Evolutionary conservation across 2,113 vertebrate genomes (phyloP).

Genomic region (Serilophus lunatus): DNA sequence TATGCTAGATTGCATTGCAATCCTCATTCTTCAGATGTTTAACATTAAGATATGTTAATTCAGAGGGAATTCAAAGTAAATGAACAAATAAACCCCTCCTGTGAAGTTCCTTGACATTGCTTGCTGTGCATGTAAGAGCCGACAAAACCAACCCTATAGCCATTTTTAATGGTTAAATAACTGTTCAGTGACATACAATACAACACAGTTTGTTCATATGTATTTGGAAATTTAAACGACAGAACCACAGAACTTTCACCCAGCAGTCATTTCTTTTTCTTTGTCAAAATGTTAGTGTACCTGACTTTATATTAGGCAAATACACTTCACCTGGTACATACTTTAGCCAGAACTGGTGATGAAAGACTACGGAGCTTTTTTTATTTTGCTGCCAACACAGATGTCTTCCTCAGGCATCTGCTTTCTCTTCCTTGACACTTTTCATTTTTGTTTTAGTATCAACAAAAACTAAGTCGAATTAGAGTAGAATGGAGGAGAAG

Average conservation of each 20-base stretch:
- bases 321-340: neutral
- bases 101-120: neutral
- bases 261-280: neutral
- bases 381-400: neutral
- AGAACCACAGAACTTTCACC: neutral
- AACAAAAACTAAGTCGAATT: neutral
- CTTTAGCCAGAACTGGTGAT: neutral
- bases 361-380: neutral
- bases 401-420: neutral
- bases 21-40: neutral
- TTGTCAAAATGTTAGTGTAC: neutral
- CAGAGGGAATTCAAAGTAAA: neutral
- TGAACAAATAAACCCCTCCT: fast-evolving
- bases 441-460: neutral
- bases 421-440: neutral
- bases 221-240: neutral
- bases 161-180: neutral
- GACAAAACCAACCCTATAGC: neutral
- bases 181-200: neutral
- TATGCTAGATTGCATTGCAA: neutral
- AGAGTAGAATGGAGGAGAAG: neutral
- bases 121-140: neutral
- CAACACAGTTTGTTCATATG: neutral
- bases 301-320: neutral
- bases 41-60: neutral